These are phyloP conservation scores for Hofmannophila pseudospretella DNA, from an alignment of 2,888 invertebrate genomes.

Conservation along the genomic window DNA sequence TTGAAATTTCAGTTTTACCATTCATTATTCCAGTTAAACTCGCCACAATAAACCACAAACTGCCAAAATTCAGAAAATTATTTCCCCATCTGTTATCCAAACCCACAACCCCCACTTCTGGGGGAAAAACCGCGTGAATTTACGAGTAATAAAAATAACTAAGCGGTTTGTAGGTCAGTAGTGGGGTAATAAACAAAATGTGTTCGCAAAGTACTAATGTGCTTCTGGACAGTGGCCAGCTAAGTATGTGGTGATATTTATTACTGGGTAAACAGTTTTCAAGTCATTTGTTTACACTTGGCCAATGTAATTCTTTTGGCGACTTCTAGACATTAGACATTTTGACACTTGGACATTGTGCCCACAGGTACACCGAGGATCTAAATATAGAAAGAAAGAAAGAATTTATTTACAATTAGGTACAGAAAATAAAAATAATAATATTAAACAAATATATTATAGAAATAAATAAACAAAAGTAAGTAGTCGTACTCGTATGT, in stretches of 20 bases:
- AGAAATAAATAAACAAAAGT: too few relatives aligned
- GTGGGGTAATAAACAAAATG: constrained; percentile 19
- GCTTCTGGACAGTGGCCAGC: constrained; percentile 30
- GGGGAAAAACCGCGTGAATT: constrained; percentile 13
- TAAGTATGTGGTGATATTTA: constrained; percentile 15
- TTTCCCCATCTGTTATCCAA: constrained; percentile 1
- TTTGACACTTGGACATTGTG: too few relatives aligned
- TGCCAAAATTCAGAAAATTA: constrained; percentile 1
- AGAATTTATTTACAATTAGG: too few relatives aligned
- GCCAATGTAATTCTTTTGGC: too few relatives aligned
- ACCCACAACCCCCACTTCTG: constrained; percentile 6
- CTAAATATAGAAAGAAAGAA: too few relatives aligned
- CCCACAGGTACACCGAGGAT: too few relatives aligned
- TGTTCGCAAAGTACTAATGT: constrained; percentile 13
- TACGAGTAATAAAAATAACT: constrained; percentile 18
- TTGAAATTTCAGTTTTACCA: too few relatives aligned
- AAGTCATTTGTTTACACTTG: neutral
- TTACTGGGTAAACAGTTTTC: neutral
- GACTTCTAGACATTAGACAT: too few relatives aligned
- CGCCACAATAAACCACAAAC: neutral
- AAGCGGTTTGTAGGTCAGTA: constrained; percentile 17
- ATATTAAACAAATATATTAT: too few relatives aligned
- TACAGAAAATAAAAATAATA: too few relatives aligned
- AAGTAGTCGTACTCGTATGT: too few relatives aligned
- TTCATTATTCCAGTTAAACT: neutral